phyloP scores from a whole-genome alignment of 2,113 vertebrate genomes.

The Phainopepla nitens region DNA sequence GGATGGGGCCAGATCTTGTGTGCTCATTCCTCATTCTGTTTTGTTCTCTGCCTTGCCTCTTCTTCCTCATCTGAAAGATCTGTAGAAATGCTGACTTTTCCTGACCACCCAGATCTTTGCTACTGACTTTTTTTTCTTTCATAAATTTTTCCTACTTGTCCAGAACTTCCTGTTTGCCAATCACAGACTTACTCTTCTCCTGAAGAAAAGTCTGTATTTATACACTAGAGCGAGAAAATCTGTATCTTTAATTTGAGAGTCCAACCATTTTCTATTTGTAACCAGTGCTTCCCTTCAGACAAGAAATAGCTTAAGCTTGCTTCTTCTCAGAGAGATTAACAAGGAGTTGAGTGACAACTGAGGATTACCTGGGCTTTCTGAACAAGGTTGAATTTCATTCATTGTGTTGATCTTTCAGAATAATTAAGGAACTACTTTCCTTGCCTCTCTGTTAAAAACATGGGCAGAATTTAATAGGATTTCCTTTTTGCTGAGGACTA shows the following conservation, averaged over 20 bases:
- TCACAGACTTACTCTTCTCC: not conserved
- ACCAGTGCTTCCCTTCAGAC: not conserved
- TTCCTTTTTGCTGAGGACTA: not conserved
- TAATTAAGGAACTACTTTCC: not conserved
- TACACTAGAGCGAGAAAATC: not conserved
- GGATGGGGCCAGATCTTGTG: not conserved
- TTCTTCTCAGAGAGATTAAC: not conserved
- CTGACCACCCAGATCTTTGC: not conserved
- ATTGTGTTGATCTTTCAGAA: not conserved
- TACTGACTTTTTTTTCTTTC: not conserved
- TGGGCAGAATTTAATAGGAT: not conserved
- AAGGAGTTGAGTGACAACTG: accelerated
- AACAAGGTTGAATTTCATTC: not conserved
- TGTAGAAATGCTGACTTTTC: not conserved
- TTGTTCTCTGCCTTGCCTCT: not conserved
- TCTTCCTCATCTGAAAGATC: not conserved
- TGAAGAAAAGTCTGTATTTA: not conserved
- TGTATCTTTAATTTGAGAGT: not conserved
- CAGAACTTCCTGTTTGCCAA: not conserved
- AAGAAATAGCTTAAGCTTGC: not conserved
- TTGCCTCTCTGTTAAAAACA: not conserved
- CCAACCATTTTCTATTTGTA: not conserved
- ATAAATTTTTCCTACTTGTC: not conserved
- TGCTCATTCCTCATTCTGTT: not conserved
- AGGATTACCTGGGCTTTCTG: not conserved